Evolutionary conservation across 1,140 invertebrate species (phyloP), one percentile per base, ranked within the genome.

Genomic region (Brachystomella parvula): DNA sequence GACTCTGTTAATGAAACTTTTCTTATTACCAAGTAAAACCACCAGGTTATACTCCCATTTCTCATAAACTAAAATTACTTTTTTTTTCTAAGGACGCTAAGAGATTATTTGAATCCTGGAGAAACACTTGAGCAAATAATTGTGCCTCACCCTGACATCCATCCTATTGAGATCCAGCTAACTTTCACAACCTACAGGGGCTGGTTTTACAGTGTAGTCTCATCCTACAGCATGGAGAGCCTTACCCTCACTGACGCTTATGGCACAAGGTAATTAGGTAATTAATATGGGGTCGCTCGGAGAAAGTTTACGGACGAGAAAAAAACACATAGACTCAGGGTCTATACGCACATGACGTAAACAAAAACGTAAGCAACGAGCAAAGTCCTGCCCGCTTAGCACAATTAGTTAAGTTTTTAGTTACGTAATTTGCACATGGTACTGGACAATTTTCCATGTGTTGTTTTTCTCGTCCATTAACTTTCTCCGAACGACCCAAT

Each of bases 111-210:
- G 73, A 79, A 83, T 30, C 82, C 86, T 29, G 87, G 87, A 2
- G 82, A 84, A 31, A 81, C 85, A 19, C 81, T 91, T 19, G 86
- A 88, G 33, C 85, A 86, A 76, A 88, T 95, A 57, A 80, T 94
- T 32, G 92, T 94, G 0, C 89, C 91, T 1, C 91, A 94, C 81
- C 91, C 91, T 2, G 87, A 86, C 6, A 79, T 94, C 6, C 86
- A 88, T 69, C 85, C 88, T 26, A 81, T 82, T 17, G 82, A 83
- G 44, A 82, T 88, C 0, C 83, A 89, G 75, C 79, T 95, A 3
- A 85, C 87, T 59, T 95, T 94, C 79, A 89, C 87, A 1, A 89
- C 90, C 0, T 95, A 94, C 78, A 88, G 86, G 65, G 92, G 92
- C 1, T 95, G 92, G 92, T 83, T 94, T 57, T 90, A 87, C n/a